Base-by-base conservation (phyloP, 2,797 vertebrate species). In the Enteromius anoplus region DNA sequence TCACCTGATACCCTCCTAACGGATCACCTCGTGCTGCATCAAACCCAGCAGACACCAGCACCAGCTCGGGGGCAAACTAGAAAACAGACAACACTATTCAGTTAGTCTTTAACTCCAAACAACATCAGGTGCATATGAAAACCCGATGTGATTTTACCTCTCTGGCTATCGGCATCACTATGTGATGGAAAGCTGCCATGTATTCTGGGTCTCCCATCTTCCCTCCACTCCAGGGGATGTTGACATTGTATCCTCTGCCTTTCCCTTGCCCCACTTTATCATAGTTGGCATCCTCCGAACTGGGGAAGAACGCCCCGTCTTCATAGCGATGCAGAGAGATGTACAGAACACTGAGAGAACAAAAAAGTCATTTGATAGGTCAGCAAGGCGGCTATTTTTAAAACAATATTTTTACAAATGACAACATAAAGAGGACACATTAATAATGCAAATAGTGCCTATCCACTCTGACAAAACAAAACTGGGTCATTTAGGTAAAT, bases 261-360 rank as follows among this genome's bases (percentile, higher is more conserved):
- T 83, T 87, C 4, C 92, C 93, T 32, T 76, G 66, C 10, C 97
- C 97, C 75, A 96, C 93, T 51, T 80, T 91, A 86, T 92, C 85
- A 3, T 92, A 91, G 72, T 94, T 91, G 0, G 92, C 97, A 2
- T 97, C 95, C 77, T 94, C 90, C 0, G 96, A 96, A 10, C 87
- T 91, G 1, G 97, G 97, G 88, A 97, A 98, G 93, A 97, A 97
- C 0, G 75, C 75, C n/a, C 95, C 96, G 0, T 94, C 89, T 87
- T 98, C 97, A 7, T 97, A 97, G 82, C 97, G 96, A 90, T 98
- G 97, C 80, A 98, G 92, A 15, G 97, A 98, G 72, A 97, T 1
- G 69, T 97, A 98, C 0, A 98, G 92, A 51, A 98, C 93, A 1
- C 97, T 98, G 88, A 2, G n/a, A 42, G 49, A 53, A 68, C 51